phyloP scores from a whole-genome alignment of 2,888 invertebrate genomes.

The Tenodera sinensis region DNA sequence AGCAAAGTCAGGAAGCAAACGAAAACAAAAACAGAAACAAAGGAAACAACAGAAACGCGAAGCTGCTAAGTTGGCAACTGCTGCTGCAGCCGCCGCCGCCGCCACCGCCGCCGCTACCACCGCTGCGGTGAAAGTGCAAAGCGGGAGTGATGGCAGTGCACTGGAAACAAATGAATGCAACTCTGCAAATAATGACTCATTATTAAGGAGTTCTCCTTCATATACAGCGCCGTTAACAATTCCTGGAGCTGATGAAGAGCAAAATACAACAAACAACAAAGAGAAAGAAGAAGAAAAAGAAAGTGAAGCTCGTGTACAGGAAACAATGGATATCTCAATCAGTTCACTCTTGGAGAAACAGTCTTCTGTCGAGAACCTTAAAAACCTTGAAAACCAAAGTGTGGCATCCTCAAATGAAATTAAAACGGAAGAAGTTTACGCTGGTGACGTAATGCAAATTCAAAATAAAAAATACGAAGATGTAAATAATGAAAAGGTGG shows the following conservation, averaged over 20 bases:
- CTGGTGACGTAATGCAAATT: neutral
- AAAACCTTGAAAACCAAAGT: neutral
- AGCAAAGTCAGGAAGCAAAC: neutral
- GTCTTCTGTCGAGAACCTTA: neutral
- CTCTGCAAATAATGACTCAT: neutral
- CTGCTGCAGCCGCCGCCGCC: neutral
- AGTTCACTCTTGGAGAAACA: neutral
- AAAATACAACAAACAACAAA: neutral
- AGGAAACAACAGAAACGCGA: slow-evolving; percentile 1
- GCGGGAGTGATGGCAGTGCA: neutral
- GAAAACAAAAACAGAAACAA: slow-evolving; percentile 3
- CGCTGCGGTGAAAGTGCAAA: neutral
- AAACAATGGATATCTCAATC: neutral
- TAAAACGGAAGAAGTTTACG: neutral
- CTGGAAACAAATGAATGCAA: neutral
- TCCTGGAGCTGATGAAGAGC: neutral
- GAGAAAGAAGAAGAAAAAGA: neutral
- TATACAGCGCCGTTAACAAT: neutral
- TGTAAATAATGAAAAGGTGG: neutral
- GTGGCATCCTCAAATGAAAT: neutral
- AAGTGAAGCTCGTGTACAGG: neutral
- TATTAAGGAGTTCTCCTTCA: neutral
- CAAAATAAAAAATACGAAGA: neutral
- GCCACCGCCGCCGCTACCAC: neutral
- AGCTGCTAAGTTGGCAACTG: neutral